Evolutionary conservation across 2,888 invertebrate species (phyloP).

Genomic region (Empis stercorea): DNA sequence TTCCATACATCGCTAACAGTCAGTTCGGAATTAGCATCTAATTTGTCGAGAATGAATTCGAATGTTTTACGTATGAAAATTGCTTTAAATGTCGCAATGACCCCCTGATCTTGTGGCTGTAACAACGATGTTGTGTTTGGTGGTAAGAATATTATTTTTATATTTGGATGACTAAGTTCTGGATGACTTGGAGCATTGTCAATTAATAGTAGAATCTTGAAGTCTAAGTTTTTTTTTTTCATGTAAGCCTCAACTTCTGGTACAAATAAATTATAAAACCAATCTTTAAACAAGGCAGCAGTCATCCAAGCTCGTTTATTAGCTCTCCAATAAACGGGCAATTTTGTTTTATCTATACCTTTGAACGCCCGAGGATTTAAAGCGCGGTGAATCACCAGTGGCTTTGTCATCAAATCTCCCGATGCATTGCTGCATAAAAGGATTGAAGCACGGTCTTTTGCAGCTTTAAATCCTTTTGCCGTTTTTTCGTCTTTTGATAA

Average conservation of each 20-base stretch:
- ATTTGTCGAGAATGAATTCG: conserved; percentile 1
- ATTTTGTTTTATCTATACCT: not conserved
- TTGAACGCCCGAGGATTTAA: not conserved
- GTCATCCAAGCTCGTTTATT: conserved; percentile 3
- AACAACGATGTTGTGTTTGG: conserved; percentile 5
- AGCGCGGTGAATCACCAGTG: not conserved
- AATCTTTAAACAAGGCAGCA: conserved; percentile 1
- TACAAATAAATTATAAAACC: conserved; percentile 4
- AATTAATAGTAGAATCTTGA: conserved; percentile 2
- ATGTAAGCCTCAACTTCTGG: conserved; percentile 2
- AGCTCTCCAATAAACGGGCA: conserved; percentile 2
- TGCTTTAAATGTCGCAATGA: conserved; percentile 5
- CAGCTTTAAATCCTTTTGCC: not conserved
- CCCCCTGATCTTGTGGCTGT: conserved; percentile 5
- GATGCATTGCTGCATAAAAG: conserved; percentile 1
- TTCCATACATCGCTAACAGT: conserved; percentile 1
- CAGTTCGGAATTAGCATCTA: not conserved
- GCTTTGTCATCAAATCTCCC: not conserved
- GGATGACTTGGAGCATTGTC: conserved; percentile 5
- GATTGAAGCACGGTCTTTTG: not conserved
- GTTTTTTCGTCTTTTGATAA: conserved; percentile 1
- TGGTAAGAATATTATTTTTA: conserved; percentile 5
- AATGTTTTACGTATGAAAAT: conserved; percentile 4
- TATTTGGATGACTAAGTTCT: conserved; percentile 4
- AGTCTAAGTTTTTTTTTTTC: conserved; percentile 3